phyloP scores from a whole-genome alignment of 2,113 vertebrate species.

The Percina caprodes region DNA sequence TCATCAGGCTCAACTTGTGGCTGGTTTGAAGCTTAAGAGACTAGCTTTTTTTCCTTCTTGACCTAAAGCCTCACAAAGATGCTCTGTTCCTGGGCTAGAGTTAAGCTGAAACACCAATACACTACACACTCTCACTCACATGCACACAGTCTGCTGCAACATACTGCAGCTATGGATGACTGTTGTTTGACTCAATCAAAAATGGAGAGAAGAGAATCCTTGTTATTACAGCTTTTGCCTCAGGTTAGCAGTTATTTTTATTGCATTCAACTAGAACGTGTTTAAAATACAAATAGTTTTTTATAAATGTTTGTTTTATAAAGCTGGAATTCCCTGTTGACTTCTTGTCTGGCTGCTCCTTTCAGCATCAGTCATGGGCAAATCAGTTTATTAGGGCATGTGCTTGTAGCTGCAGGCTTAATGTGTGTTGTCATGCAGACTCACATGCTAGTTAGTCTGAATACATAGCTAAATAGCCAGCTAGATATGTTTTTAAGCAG shows the following conservation, averaged over 20 bases:
- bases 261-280: constrained; percentile 10
- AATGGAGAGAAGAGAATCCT: constrained; percentile 1
- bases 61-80: constrained; percentile 58
- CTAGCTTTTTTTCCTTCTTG: constrained; percentile 18
- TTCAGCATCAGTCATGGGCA: constrained; percentile 43
- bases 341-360: constrained; percentile 18
- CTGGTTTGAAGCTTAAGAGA: background rate
- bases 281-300: constrained; percentile 7
- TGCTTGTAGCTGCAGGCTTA: constrained; percentile 64
- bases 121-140: background rate
- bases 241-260: constrained; percentile 26
- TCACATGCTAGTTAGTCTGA: constrained; percentile 51
- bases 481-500: background rate
- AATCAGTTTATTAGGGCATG: constrained; percentile 73
- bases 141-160: background rate
- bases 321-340: constrained; percentile 32
- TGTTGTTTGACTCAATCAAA: constrained; percentile 28
- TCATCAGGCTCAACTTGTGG: background rate
- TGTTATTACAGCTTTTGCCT: constrained; percentile 28
- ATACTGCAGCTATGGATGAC: background rate
- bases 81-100: constrained; percentile 52
- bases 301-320: background rate
- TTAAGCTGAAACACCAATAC: background rate
- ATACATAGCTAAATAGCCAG: background rate
- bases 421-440: constrained; percentile 58